Percentiles rank a stretch among this genome's conserved stretches.
Conservation (phyloP, 2,113 vertebrate genomes). For the Hepsetus odoe region DNA sequence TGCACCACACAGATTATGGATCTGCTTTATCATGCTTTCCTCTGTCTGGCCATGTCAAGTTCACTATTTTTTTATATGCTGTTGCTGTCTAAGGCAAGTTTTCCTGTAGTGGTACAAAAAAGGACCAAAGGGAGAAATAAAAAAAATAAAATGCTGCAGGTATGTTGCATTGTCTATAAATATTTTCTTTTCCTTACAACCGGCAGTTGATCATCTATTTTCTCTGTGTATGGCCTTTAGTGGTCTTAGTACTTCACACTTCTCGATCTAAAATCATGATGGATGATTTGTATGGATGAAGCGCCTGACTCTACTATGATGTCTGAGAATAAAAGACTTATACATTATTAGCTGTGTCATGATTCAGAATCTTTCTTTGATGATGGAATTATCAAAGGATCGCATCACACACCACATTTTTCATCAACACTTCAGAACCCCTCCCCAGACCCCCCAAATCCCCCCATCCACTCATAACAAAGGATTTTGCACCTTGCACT, state of each 20-base stretch:
- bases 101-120: background rate
- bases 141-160: background rate
- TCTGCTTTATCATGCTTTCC: background rate
- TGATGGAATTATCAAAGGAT: constrained; percentile 50
- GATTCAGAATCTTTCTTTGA: constrained; percentile 43
- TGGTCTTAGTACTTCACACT: constrained; percentile 5
- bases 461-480: constrained; percentile 26
- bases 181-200: background rate
- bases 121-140: background rate
- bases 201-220: background rate
- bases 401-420: constrained; percentile 19
- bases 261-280: constrained; percentile 5
- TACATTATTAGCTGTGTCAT: constrained; percentile 49
- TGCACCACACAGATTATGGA: background rate
- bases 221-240: background rate
- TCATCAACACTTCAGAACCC: constrained; percentile 42
- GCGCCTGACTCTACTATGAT: constrained; percentile 28
- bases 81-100: background rate
- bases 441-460: background rate
- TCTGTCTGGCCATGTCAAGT: background rate
- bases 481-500: constrained; percentile 24
- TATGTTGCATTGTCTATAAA: constrained; percentile 2
- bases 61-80: background rate
- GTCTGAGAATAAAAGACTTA: constrained; percentile 39
- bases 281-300: constrained; percentile 33